Base-by-base conservation (phyloP, 2,797 vertebrate genomes). In the Menidia menidia region DNA sequence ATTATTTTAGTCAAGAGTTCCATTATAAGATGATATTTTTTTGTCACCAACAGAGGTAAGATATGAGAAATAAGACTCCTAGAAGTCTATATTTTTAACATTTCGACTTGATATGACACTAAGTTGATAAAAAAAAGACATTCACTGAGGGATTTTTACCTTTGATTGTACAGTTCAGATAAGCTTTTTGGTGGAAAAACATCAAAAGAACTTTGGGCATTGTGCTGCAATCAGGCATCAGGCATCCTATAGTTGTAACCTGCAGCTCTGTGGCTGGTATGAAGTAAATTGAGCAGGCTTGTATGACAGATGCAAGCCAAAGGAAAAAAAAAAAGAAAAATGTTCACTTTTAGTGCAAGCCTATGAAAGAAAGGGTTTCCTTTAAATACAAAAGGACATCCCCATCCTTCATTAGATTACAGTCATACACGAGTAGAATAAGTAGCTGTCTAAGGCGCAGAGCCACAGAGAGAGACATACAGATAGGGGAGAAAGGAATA, bases 341-440 rank as follows among this genome's bases (percentile, higher is more conserved):
- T 72, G 77, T 30, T 68, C 74, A 80, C 62, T 71, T 70, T 74
- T 56, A 19, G 51, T 54, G 68, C 18, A 51, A 72, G 18, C 33
- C 74, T 77, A 57, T 66, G 18, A 60, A 75, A 82, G 82, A 30
- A 52, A 47, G 18, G 9, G 54, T 47, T 54, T 44, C 51, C 35
- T 82, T 88, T 70, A 81, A 81, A 85, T 71, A 68, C 61, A 80
- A 82, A 80, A 80, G 60, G 61, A 77, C 69, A 82, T 68, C 64
- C 45, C 80, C 59, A 48, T 76, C 47, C 62, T 85, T 88, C 77
- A 89, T 84, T 85, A 83, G 70, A 91, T 88, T 87, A 89, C 79
- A 88, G 73, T 82, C 73, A 86, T 79, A 85, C 74, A 72, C 87
- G 85, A 92, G 66, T 88, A 79, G 86, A 77, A 87, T 71, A 60